These are phyloP conservation scores for Sepiola atlantica DNA, from an alignment of 2,888 invertebrate genomes.

Conservation along the genomic window DNA sequence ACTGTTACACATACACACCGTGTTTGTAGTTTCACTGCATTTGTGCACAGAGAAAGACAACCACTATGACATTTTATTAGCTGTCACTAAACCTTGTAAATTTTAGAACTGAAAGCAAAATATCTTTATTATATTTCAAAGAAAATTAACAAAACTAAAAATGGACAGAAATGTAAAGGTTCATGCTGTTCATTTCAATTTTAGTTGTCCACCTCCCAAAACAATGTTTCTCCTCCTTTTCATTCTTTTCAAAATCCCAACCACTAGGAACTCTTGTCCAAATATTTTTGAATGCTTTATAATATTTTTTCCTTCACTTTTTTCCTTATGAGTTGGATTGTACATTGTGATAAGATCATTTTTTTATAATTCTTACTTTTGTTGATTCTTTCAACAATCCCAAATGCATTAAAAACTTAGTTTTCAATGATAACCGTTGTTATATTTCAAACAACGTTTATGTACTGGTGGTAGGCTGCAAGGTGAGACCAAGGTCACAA, in stretches of 20 bases:
- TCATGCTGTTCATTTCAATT: constrained; percentile 19
- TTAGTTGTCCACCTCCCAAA: background rate
- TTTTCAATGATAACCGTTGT: constrained; percentile 23
- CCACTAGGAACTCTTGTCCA: background rate
- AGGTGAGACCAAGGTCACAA: background rate
- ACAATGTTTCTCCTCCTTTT: background rate
- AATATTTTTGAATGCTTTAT: background rate
- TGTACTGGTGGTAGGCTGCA: constrained; percentile 38
- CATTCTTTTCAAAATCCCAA: background rate
- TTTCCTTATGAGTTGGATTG: constrained; percentile 9
- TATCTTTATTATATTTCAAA: background rate
- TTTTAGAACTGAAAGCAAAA: constrained; percentile 3
- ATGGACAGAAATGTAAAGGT: background rate
- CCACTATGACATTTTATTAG: background rate
- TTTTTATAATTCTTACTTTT: background rate
- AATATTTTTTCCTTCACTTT: background rate
- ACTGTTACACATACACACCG: constrained; percentile 19
- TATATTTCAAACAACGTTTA: background rate
- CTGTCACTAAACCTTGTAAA: constrained; percentile 13
- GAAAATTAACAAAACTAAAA: constrained; percentile 6
- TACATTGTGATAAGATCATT: background rate
- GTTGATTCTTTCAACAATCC: background rate
- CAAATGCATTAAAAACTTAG: constrained; percentile 20
- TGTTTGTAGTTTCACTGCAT: background rate
- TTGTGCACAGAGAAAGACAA: background rate